Evolutionary conservation across 1,140 invertebrate genomes (phyloP).

Genomic region (Lepidotrigona ventralis): DNA sequence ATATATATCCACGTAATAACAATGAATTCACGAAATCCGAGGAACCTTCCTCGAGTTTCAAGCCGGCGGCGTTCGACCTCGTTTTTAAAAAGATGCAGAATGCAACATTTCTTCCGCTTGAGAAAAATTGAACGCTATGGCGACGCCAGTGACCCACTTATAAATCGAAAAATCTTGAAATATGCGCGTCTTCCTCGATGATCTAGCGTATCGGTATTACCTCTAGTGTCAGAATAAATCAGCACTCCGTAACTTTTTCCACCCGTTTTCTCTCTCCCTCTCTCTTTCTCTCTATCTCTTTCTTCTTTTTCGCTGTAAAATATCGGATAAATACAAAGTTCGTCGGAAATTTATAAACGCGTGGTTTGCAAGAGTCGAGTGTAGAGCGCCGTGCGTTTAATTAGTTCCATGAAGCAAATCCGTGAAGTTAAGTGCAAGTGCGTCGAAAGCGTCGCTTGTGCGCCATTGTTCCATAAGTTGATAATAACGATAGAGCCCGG

Average conservation of each 20-base stretch:
- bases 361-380: background rate
- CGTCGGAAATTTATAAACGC: background rate
- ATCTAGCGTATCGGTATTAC: background rate
- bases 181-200: conserved; percentile 1
- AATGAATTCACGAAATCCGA: conserved; percentile 9
- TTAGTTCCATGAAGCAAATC: conserved; percentile 35
- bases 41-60: background rate
- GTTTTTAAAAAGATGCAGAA: conserved; percentile 31
- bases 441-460: background rate
- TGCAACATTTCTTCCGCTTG: conserved; percentile 30
- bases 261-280: too few species aligned
- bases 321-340: background rate
- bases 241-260: background rate
- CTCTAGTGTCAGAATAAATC: background rate
- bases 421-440: conserved; percentile 4
- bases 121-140: conserved; percentile 9
- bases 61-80: conserved; percentile 19
- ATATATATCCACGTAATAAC: background rate
- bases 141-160: conserved; percentile 29
- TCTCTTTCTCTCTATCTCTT: too few species aligned
- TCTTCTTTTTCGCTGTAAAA: background rate
- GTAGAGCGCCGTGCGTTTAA: conserved; percentile 32
- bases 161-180: conserved; percentile 1
- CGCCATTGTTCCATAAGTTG: conserved; percentile 21
- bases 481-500: background rate